Evolutionary conservation across 92 coral and sea anemone species (phyloP), one percentile per base, ranked within the genome.

Genomic region (Plumapathes pennacea): DNA sequence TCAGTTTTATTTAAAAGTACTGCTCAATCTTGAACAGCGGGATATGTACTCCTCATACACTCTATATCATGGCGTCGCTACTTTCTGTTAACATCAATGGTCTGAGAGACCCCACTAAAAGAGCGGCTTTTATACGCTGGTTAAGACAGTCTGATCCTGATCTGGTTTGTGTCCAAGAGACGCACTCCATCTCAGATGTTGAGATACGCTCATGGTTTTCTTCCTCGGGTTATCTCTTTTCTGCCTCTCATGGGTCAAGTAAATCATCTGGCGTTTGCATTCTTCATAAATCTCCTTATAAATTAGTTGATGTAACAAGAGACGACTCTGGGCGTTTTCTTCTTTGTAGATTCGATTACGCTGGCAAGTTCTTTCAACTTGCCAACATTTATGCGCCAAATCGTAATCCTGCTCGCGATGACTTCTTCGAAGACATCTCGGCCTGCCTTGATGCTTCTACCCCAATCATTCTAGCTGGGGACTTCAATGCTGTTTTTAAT

Each of bases 331-430:
- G n/a, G n/a, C n/a, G n/a, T n/a, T n/a, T n/a, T n/a, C n/a, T n/a
- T n/a, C n/a, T n/a, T n/a, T n/a, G n/a, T n/a, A n/a, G n/a, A n/a
- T n/a, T n/a, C n/a, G n/a, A n/a, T n/a, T n/a, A n/a, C n/a, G n/a
- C n/a, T n/a, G n/a, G n/a, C n/a, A n/a, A n/a, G n/a, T n/a, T 4
- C 30, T 4, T 50, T 10, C 57, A 40, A 23, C 22, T 50, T 1
- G 6, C 32, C 7, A 22, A 21, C 34, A 10, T 26, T 40, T 50
- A 50, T 25, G 57, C 57, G 22, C 57, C 57, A 2, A 50, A 50
- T 15, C 38, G n/a, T 8, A 50, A 50, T 40, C 57, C 57, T 20
- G 57, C 29, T 4, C 57, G 57, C 36, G 32, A 50, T 25, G 22
- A 13, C 14, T 50, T 50, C 31, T 40, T 50, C 32, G 57, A 26